Percentiles rank a stretch among this genome's conserved stretches.
These are phyloP conservation scores for Idaea aversata DNA, from an alignment of 2,888 invertebrate genomes.

Conservation along the genomic window DNA sequence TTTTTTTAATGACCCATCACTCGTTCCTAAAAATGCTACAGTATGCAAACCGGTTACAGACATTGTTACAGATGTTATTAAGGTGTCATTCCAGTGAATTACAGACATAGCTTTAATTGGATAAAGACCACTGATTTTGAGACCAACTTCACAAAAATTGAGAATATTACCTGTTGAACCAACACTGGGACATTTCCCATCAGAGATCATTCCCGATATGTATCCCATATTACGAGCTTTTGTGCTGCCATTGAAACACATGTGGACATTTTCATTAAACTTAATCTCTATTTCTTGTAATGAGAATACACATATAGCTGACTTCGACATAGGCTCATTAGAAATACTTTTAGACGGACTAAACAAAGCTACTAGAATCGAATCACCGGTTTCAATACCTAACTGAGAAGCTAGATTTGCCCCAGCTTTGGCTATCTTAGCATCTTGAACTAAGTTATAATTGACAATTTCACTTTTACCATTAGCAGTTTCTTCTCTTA, in stretches of 20 bases:
- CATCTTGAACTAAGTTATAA: constrained; percentile 96
- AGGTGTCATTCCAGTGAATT: constrained; percentile 88
- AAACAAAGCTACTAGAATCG: constrained; percentile 93
- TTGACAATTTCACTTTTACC: constrained; percentile 77
- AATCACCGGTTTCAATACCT: constrained; percentile 88
- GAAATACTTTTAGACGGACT: constrained; percentile 94
- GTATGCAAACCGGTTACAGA: constrained; percentile 95
- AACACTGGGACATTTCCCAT: constrained; percentile 93
- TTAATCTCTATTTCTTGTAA: constrained; percentile 93
- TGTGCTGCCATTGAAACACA: constrained; percentile 97
- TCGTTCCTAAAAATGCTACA: constrained; percentile 95
- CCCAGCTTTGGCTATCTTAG: constrained; percentile 92
- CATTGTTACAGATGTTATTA: constrained; percentile 91
- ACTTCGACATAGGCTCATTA: constrained; percentile 89
- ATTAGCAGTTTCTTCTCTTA: constrained; percentile 80
- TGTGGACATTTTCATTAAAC: constrained; percentile 97
- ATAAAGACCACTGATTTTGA: constrained; percentile 94
- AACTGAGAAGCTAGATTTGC: constrained; percentile 90
- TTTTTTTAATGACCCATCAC: constrained; percentile 92
- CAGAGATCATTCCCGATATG: constrained; percentile 93
- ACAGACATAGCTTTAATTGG: constrained; percentile 90
- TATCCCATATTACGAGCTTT: constrained; percentile 95
- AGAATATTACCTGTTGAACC: constrained; percentile 94
- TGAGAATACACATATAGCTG: constrained; percentile 96
- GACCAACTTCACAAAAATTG: constrained; percentile 94